phyloP scores from a whole-genome alignment of 2,888 invertebrate genomes.

The Lasioglossum marginatum region DNA sequence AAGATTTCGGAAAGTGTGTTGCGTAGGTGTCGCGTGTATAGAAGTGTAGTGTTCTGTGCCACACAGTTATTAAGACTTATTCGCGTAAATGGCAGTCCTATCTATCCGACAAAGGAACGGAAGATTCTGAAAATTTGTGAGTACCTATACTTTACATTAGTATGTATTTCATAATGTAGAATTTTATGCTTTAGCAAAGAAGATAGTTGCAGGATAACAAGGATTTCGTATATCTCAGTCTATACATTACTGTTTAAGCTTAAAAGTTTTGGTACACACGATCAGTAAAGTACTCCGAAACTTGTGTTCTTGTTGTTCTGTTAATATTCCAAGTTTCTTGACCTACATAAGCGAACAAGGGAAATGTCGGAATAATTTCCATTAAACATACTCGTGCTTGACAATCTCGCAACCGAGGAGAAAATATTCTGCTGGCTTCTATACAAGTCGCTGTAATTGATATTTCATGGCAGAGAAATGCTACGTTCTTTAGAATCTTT shows the following conservation, averaged over 20 bases:
- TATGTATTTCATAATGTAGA: too few relatives aligned
- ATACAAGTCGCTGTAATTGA: too few relatives aligned
- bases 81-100: neutral
- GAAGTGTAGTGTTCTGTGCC: neutral
- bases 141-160: too few relatives aligned
- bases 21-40: neutral
- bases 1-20: too few relatives aligned
- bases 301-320: neutral
- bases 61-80: neutral
- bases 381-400: neutral
- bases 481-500: neutral
- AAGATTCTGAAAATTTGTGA: neutral
- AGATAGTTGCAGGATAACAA: neutral
- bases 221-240: neutral
- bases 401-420: neutral
- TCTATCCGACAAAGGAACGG: neutral
- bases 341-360: conserved; percentile 3
- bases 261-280: neutral
- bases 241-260: neutral
- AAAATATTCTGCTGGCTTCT: neutral
- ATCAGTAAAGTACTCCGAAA: neutral
- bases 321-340: conserved; percentile 10
- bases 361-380: neutral
- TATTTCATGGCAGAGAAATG: neutral
- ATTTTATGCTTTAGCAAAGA: neutral